These are phyloP conservation scores for Ypsolopha sequella DNA, from an alignment of 2,888 invertebrate species.

Conservation along the genomic window DNA sequence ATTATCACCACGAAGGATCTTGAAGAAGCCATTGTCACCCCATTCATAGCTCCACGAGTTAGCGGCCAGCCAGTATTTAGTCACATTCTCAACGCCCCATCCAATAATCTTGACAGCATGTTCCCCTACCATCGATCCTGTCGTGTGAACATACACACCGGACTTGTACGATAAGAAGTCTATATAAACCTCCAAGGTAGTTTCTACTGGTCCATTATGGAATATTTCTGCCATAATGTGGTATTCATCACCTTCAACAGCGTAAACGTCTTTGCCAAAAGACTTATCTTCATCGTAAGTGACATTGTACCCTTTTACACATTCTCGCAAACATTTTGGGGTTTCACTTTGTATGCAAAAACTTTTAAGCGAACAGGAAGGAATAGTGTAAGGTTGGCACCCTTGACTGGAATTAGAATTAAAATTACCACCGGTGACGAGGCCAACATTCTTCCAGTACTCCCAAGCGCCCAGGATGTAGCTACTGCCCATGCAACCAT, in stretches of 20 bases:
- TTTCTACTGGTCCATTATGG: conserved; percentile 91
- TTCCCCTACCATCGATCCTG: conserved; percentile 81
- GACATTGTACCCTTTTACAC: conserved; percentile 75
- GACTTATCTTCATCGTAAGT: conserved; percentile 81
- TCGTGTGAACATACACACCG: conserved; percentile 77
- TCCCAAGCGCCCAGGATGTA: conserved; percentile 85
- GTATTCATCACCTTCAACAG: conserved; percentile 69
- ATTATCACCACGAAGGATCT: conserved; percentile 79
- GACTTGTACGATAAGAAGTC: conserved; percentile 88
- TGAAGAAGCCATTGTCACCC: conserved; percentile 91
- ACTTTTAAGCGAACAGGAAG: conserved; percentile 92
- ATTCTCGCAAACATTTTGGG: conserved; percentile 81
- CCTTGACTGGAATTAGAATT: conserved; percentile 82
- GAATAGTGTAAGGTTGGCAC: conserved; percentile 88
- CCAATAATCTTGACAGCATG: conserved; percentile 91
- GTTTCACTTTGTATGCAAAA: conserved; percentile 78
- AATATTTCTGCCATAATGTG: conserved; percentile 87
- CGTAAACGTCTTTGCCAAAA: conserved; percentile 76
- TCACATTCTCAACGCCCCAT: conserved; percentile 84
- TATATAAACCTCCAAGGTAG: conserved; percentile 86
- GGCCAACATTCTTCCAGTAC: conserved; percentile 85
- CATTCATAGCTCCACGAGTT: conserved; percentile 96
- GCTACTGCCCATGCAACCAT: conserved; percentile 84
- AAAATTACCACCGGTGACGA: conserved; percentile 90
- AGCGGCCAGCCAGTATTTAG: conserved; percentile 90